Evolutionary conservation across 2,888 invertebrate genomes (phyloP), one percentile per base, ranked within the genome.

Genomic region (Parnassius glacialis): DNA sequence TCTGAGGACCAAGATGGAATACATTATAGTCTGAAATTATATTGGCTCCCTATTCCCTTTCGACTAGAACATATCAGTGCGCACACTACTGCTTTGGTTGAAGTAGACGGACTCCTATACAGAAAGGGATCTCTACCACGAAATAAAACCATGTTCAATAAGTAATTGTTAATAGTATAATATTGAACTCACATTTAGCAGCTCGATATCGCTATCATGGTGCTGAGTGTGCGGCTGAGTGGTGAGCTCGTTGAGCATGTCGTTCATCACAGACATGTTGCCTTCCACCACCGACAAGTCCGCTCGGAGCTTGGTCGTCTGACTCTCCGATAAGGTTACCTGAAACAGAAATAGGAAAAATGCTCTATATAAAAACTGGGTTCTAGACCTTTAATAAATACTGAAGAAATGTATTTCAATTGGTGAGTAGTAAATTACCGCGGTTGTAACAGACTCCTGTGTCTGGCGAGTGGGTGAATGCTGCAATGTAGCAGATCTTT

Each of bases 211-310:
- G 70, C 96, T 95, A 7, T 95, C 93, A 75, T 97, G 95, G 74
- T 97, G 98, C 71, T 95, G 93, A 13, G 96, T 94, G 75, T 97
- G 97, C 74, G 96, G 94, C 64, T 97, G 96, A 11, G 97, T 96
- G 44, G 95, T 95, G 71, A 99, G 92, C 84, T 98, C 98, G 70
- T 94, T 96, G 59, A 99, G 92, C 97, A 99, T 98, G 88, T 99
- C 99, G 59, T 96, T 95, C 87, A 99, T 94, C 2, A 99, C 98
- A 52, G 95, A 93, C 95, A 98, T 97, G 83, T 98, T 99, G 70
- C 96, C 96, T 74, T 97, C 96, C 9, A 99, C 99, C 59, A 99
- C 95, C 72, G 97, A 97, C 70, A 99, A 90, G 87, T 99, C 99
- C 2, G 96, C 95, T 71, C 96, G 96, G 62, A 99, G 87, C 86